Base-by-base conservation (phyloP, 2,113 vertebrate species). In the Greenwoodochromis staneri region DNA sequence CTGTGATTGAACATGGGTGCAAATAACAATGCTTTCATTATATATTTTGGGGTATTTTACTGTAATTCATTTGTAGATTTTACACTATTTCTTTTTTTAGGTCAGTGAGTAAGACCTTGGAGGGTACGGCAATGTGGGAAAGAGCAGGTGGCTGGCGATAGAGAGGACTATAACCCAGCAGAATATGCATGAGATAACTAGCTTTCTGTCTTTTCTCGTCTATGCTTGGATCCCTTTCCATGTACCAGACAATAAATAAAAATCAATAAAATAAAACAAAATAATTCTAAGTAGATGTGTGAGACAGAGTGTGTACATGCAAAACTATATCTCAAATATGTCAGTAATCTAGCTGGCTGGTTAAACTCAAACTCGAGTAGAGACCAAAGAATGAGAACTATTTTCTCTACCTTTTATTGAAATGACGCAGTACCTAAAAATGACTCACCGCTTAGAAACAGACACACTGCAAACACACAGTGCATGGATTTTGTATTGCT, bases 71-170 rank as follows among this genome's bases (percentile, higher is more conserved):
- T 38, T 82, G 19, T 27, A 88, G 19, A n/a, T 45, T 29, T 66
- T 87, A 5, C 45, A 59, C 38, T 13, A 7, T 12, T 76, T 85
- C 4, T 59, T 54, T 59, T 66, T 83, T 90, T 24, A 31, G 82
- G 55, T 16, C 6, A 21, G 73, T 29, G 87, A 84, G 63, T 76
- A 57, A 89, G 85, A 85, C 86, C 92, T 90, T 71, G 40, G 61
- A 73, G 16, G 57, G 29, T 31, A 21, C 0, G 9, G 85, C 45
- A 61, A n/a, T 82, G 90, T 95, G 93, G 83, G 91, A 93, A 91
- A 81, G 49, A 93, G 93, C 93, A 95, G 90, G 85, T 93, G 92
- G 27, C 27, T 51, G 82, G 49, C 2, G 9, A 69, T 16, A 93
- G 87, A 90, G 80, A 85, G 45, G 76, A 82, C n/a, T 3, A 12